phyloP scores from a whole-genome alignment of 2,888 invertebrate genomes.

The Cryptus viduatorius region DNA sequence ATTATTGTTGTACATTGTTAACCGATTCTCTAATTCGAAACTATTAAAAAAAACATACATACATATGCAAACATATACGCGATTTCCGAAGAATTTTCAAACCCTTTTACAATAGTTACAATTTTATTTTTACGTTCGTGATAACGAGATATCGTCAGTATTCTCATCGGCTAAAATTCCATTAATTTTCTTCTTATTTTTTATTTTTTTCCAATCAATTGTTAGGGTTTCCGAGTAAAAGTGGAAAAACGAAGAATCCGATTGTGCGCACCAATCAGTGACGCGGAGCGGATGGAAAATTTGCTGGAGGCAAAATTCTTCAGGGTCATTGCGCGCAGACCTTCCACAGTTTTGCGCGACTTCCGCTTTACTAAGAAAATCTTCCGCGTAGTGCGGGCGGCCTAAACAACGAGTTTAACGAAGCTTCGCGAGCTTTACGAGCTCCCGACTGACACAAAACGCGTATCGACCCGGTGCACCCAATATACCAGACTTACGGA shows the following conservation, averaged over 20 bases:
- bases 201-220: neutral
- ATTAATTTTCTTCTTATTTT: neutral
- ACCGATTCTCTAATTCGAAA: neutral
- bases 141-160: no score
- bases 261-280: neutral
- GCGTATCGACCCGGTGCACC: constrained; percentile 30
- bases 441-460: constrained; percentile 69
- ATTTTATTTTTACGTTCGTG: neutral
- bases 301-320: neutral
- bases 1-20: neutral
- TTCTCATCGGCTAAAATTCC: neutral
- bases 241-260: neutral
- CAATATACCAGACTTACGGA: constrained; percentile 26
- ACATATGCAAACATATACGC: neutral
- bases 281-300: neutral
- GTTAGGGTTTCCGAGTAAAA: neutral
- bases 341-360: neutral
- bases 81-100: no score
- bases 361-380: constrained; percentile 40
- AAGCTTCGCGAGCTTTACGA: constrained; percentile 67
- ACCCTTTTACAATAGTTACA: neutral
- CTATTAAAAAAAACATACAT: neutral
- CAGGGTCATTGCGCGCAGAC: constrained; percentile 2
- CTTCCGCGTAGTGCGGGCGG: constrained; percentile 2
- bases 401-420: neutral